A percentile compares a stretch with the other conserved stretches of the same genome.
phyloP scores from a whole-genome alignment of 2,888 invertebrate species.

The Calameuta idolon region DNA sequence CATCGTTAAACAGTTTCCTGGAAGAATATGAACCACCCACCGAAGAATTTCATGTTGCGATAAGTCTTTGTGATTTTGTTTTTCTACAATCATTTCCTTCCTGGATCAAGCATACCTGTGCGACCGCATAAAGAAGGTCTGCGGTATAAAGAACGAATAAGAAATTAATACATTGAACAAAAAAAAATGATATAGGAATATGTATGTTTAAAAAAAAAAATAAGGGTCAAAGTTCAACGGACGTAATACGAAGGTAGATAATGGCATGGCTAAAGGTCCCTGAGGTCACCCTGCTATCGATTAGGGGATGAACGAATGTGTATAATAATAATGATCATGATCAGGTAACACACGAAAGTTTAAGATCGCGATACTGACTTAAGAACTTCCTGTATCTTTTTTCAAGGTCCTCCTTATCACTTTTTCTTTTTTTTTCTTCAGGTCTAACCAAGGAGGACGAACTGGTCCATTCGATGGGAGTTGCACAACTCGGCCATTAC shows the following conservation, averaged over 20 bases:
- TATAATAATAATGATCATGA: background rate
- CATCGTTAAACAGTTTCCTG: background rate
- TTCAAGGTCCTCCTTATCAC: background rate
- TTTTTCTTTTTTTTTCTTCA: background rate
- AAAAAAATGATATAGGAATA: background rate
- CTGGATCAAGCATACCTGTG: background rate
- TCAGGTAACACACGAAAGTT: background rate
- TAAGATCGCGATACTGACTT: background rate
- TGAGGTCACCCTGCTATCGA: background rate
- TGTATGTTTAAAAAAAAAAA: background rate
- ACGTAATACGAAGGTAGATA: background rate
- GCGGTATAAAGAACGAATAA: background rate
- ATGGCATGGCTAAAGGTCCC: background rate
- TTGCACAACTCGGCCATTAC: background rate
- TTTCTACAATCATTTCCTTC: conserved; percentile 20
- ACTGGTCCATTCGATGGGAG: background rate
- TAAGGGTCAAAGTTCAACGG: background rate
- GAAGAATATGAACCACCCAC: background rate
- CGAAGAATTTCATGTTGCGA: background rate
- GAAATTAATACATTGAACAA: background rate
- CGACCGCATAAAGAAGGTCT: background rate
- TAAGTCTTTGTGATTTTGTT: background rate
- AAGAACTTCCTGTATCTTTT: background rate
- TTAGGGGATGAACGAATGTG: background rate
- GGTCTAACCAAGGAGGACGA: background rate